Percentiles rank a stretch among this genome's conserved stretches.
Evolutionary conservation across 2,888 invertebrate species (phyloP).

Genomic region (Agriopis aurantiaria): DNA sequence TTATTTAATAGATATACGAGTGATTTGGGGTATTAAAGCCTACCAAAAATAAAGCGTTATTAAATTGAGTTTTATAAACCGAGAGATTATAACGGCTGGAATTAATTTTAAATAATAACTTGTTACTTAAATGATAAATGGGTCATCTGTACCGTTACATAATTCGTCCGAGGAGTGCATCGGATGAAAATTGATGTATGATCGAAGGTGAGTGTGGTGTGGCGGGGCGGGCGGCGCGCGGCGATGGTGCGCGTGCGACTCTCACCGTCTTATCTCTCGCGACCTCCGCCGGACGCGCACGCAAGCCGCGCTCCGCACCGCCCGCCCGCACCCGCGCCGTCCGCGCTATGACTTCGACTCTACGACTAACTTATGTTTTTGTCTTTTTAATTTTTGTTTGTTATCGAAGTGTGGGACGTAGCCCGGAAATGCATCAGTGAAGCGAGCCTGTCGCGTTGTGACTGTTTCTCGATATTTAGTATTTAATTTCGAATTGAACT

Average conservation of each 20-base stretch:
- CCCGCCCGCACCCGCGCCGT: slow-evolving; percentile 58
- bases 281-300: slow-evolving; percentile 85
- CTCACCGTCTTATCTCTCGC: slow-evolving; percentile 86
- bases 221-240: slow-evolving; percentile 62
- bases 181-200: slow-evolving; percentile 78
- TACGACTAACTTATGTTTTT: slow-evolving; percentile 72
- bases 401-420: slow-evolving; percentile 70
- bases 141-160: slow-evolving; percentile 79
- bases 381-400: slow-evolving; percentile 67
- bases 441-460: slow-evolving; percentile 51
- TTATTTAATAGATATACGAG: slow-evolving; percentile 35
- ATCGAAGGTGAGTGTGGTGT: slow-evolving; percentile 72
- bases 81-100: slow-evolving; percentile 24
- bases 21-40: slow-evolving; percentile 23
- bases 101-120: slow-evolving; percentile 24
- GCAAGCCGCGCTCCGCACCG: slow-evolving; percentile 72
- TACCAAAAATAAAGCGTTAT: neutral
- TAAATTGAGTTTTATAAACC: neutral
- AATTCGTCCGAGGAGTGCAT: slow-evolving; percentile 76
- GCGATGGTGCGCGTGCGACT: slow-evolving; percentile 76
- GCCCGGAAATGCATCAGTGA: slow-evolving; percentile 75
- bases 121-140: slow-evolving; percentile 57
- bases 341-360: slow-evolving; percentile 78
- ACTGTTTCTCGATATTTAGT: slow-evolving; percentile 34
- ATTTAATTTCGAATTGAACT: slow-evolving; percentile 30